phyloP scores from a whole-genome alignment of 2,888 invertebrate species.

The Altica lythri region DNA sequence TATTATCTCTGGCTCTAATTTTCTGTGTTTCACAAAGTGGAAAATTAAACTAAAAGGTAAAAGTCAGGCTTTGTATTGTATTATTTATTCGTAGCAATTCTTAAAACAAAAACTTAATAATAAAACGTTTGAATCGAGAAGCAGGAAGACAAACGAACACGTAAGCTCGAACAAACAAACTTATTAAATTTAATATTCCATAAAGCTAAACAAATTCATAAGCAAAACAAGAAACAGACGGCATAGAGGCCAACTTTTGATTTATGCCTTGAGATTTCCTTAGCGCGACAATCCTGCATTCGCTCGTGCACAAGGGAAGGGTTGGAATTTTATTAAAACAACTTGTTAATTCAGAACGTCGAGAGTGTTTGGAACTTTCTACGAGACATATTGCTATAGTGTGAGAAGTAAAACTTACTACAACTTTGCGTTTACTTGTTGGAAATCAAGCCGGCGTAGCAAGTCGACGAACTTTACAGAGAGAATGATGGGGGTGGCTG shows the following conservation, averaged over 20 bases:
- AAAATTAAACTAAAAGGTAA: too few relatives aligned
- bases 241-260: constrained; percentile 54
- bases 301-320: constrained; percentile 48
- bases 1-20: too few relatives aligned
- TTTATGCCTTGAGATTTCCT: constrained; percentile 54
- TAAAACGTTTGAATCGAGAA: neutral
- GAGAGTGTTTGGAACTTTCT: constrained; percentile 51
- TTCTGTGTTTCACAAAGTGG: too few relatives aligned
- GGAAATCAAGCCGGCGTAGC: constrained; percentile 38
- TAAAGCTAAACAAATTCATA: constrained; percentile 51
- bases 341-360: constrained; percentile 59
- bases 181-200: constrained; percentile 50
- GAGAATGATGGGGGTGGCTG: constrained; percentile 24
- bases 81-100: too few relatives aligned
- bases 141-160: neutral
- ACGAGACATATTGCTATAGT: constrained; percentile 46
- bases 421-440: constrained; percentile 52
- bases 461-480: constrained; percentile 31
- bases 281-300: constrained; percentile 50
- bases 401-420: constrained; percentile 52
- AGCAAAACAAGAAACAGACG: constrained; percentile 47
- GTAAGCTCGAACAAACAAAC: constrained; percentile 29
- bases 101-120: too few relatives aligned
- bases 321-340: constrained; percentile 58
- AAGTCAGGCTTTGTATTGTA: too few relatives aligned